Base-by-base conservation (phyloP, 2,113 vertebrate genomes). In the Cygnus buccinator region DNA sequence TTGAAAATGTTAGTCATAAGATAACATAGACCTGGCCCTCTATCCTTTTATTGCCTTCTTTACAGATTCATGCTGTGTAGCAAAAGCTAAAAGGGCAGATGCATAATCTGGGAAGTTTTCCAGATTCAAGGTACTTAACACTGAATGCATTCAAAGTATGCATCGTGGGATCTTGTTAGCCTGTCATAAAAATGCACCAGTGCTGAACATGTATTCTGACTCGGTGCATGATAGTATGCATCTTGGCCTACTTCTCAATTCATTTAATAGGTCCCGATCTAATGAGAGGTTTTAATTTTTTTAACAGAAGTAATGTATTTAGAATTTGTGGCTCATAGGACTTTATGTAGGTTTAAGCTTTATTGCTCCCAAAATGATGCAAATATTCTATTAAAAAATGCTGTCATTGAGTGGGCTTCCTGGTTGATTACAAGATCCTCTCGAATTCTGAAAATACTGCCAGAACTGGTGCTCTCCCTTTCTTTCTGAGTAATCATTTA, bases 111-210 rank as follows among this genome's bases (percentile, higher is more conserved):
- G 70, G 74, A 91, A 73, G 33, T 44, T 93, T 95, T 95, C 84
- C 89, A 93, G 58, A 79, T 90, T 91, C 65, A 43, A 79, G 78
- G 81, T 91, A 89, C 76, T 95, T 93, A 90, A 78, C 80, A 71
- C 65, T 44, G 79, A 84, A 87, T 50, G 37, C 57, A 61, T 84
- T 84, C 5, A 0, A 39, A n/a, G 15, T 68, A 61, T 2, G 13
- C 16, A 13, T 81, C 78, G 58, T 67, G 46, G 65, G 33, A 61
- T 92, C 75, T 74, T 85, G 43, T 86, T 88, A 90, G 76, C 62
- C 35, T 73, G 19, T 90, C 67, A 31, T 65, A 70, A 92, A 90
- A 90, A 59, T 28, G 11, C 31, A 63, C 28, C 26, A 29, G 55
- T 52, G 52, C 57, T 90, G 63, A 93, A 59, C 26, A 58, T 0